Evolutionary conservation across 2,113 vertebrate species (phyloP).

Genomic region (Myanophis thanlyinensis): DNA sequence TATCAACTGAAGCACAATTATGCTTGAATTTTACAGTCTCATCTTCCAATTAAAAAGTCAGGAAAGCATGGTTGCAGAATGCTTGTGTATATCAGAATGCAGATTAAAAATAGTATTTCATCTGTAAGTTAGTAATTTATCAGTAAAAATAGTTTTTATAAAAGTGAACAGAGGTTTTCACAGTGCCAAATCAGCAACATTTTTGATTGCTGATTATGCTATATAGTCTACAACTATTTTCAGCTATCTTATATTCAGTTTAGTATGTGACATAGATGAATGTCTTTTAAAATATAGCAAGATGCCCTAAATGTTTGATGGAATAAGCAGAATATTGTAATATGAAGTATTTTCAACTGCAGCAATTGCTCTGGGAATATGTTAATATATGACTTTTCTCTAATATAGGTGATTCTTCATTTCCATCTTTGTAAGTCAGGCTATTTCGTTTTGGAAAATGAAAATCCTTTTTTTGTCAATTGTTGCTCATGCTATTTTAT

Average conservation of each 20-base stretch:
- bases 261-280: not conserved
- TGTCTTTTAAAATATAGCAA: not conserved
- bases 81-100: not conserved
- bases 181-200: constrained; percentile 3
- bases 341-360: constrained; percentile 24
- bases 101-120: not conserved
- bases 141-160: not conserved
- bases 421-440: not conserved
- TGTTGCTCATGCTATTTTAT: not conserved
- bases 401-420: not conserved
- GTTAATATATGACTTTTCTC: not conserved
- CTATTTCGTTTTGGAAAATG: not conserved
- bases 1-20: not conserved
- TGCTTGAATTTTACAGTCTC: not conserved
- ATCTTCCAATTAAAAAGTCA: not conserved
- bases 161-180: not conserved
- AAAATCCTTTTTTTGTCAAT: not conserved
- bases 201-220: not conserved
- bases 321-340: constrained; percentile 41
- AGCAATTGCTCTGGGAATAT: constrained; percentile 20
- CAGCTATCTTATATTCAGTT: not conserved
- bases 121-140: not conserved
- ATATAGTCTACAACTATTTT: constrained; percentile 3
- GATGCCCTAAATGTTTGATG: not conserved
- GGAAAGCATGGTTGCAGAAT: not conserved